Evolutionary conservation across 2,797 vertebrate species (phyloP).

Genomic region (Onychomys arenicola): DNA sequence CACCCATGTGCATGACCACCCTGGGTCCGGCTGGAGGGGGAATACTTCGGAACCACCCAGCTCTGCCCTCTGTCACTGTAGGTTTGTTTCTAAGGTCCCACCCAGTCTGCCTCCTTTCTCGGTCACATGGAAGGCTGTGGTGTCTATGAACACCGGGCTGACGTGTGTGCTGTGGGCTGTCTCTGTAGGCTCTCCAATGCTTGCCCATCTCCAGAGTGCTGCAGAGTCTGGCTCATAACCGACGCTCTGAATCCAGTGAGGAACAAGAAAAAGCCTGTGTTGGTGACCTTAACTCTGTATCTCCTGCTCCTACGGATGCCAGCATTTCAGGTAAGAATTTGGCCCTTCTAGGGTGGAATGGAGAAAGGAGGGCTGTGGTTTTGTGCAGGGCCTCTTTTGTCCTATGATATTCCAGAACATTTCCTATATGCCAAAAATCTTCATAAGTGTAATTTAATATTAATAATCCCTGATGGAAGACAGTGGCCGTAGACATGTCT

Average conservation of each 20-base stretch:
- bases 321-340: constrained; percentile 74
- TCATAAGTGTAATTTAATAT: background rate
- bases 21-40: background rate
- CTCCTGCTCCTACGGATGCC: background rate
- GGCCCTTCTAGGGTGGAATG: constrained; percentile 51
- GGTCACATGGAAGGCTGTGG: background rate
- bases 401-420: background rate
- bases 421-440: constrained; percentile 6
- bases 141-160: background rate
- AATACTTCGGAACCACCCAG: background rate
- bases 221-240: constrained; percentile 52
- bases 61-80: background rate
- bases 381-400: constrained; percentile 12
- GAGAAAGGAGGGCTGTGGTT: background rate
- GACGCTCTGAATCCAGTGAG: constrained; percentile 34
- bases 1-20: background rate
- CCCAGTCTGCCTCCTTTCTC: background rate
- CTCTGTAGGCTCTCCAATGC: constrained; percentile 87
- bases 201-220: constrained; percentile 86
- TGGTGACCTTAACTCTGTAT: constrained; percentile 32
- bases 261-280: constrained; percentile 66
- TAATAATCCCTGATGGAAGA: constrained; percentile 23
- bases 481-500: background rate
- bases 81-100: background rate
- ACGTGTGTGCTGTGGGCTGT: background rate